phyloP scores from a whole-genome alignment of 2,797 vertebrate species.

The Acanthurus leucopareius region DNA sequence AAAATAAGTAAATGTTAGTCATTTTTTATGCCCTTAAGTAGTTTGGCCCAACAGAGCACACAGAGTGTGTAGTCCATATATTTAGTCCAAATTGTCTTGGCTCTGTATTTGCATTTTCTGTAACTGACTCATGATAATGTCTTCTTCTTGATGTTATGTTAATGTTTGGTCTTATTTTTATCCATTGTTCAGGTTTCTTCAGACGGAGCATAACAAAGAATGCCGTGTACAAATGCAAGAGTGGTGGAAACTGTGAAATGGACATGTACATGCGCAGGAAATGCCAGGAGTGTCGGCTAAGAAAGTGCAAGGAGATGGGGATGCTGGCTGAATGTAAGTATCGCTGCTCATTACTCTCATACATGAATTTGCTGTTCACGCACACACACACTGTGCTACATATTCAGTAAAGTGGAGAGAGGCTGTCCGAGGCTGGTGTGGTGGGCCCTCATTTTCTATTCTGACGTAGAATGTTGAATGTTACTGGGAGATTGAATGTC shows the following conservation, averaged over 20 bases:
- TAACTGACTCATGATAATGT: not conserved
- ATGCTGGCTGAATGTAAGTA: constrained; percentile 99
- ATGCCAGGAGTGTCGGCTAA: constrained; percentile 96
- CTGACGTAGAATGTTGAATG: constrained; percentile 52
- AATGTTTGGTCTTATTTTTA: constrained; percentile 1
- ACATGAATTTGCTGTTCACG: not conserved
- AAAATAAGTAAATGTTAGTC: too few species aligned
- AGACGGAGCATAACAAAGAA: constrained; percentile 98
- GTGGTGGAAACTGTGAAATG: constrained; percentile 98
- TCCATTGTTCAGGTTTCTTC: constrained; percentile 91
- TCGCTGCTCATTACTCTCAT: constrained; percentile 7
- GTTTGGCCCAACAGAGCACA: not conserved
- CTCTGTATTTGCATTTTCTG: constrained; percentile 1
- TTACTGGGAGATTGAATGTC: constrained; percentile 50
- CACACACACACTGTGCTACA: not conserved
- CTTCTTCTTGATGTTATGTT: too few species aligned
- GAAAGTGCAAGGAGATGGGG: constrained; percentile 98
- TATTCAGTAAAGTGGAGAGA: constrained; percentile 1
- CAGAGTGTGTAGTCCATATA: not conserved
- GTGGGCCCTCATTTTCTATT: constrained; percentile 61
- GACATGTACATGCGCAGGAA: constrained; percentile 99
- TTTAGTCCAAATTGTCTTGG: not conserved
- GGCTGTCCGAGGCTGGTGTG: constrained; percentile 25
- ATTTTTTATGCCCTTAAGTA: too few species aligned
- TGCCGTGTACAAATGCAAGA: constrained; percentile 98